Base-by-base conservation (phyloP, 2,888 invertebrate species). In the Agonum fuliginosum region DNA sequence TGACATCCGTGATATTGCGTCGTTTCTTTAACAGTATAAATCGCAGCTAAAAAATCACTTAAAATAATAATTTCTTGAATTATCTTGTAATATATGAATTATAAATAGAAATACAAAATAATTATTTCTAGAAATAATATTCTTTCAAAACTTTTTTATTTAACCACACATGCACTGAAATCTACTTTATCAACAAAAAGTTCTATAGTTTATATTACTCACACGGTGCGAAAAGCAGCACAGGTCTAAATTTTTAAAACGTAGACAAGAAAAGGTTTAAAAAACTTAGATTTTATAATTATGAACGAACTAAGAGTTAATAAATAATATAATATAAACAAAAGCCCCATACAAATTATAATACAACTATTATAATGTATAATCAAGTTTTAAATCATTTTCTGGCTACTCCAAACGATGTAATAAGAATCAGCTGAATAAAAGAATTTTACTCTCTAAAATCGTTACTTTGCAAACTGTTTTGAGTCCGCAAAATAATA, bases 1-100 rank as follows among this genome's bases (percentile, higher is more conserved):
- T 30, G 46, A 74, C 74, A 74, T 74, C 58, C 43, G 74, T 46
- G 19, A 19, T 48, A 34, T 71, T 71, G 71, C 48, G 48, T 51
- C 51, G 48, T 51, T 24, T 71, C 17, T 46, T 34, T 51, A 43
- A 17, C 51, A 30, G n/a, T 10, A 22, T 20, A 20, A 41, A 8
- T 37, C 5, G 19, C 22, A 1, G n/a, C 19, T n/a, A 41, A 41
- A 12, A 41, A 67, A 19, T 27, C 0, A 27, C 10, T 2, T 19
- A 14, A 27, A 30, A 10, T 17, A 30, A 24, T 19, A 17, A 4
- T 14, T 8, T 19, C 17, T 14, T 1, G 30, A 30, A 46, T 46
- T 6, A 8, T 71, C 19, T 24, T n/a, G 1, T 30, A 27, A 8
- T 14, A 30, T 51, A 19, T 71, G 8, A 14, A 48, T 19, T 4